phyloP scores from a whole-genome alignment of 2,797 vertebrate genomes.

The Glossophaga mutica region DNA sequence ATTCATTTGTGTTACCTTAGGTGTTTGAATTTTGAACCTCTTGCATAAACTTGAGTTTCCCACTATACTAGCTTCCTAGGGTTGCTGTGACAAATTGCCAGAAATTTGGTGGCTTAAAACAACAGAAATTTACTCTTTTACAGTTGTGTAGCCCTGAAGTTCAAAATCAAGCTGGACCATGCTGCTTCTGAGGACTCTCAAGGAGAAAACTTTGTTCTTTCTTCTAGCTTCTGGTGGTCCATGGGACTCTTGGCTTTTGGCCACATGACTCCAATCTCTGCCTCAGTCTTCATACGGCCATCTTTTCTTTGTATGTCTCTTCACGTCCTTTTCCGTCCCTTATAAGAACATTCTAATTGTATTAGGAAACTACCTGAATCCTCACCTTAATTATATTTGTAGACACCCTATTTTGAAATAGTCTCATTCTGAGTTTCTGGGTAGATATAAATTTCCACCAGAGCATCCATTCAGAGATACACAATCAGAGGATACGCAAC shows the following conservation, averaged over 20 bases:
- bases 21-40: background rate
- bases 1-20: background rate
- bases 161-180: background rate
- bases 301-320: background rate
- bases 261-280: background rate
- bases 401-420: background rate
- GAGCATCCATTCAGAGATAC: background rate
- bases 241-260: background rate
- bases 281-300: background rate
- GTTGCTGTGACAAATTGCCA: background rate
- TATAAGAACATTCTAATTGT: background rate
- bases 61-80: background rate
- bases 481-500: background rate
- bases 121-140: background rate
- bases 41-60: background rate
- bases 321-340: background rate
- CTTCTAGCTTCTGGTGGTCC: background rate
- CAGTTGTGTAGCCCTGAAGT: background rate
- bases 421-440: background rate
- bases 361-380: background rate
- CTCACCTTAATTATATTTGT: background rate
- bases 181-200: background rate
- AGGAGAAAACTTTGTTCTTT: no score
- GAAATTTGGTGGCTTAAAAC: background rate
- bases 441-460: background rate